Conservation (phyloP, 2,797 vertebrate species). For the Muscicapa comitata region DNA sequence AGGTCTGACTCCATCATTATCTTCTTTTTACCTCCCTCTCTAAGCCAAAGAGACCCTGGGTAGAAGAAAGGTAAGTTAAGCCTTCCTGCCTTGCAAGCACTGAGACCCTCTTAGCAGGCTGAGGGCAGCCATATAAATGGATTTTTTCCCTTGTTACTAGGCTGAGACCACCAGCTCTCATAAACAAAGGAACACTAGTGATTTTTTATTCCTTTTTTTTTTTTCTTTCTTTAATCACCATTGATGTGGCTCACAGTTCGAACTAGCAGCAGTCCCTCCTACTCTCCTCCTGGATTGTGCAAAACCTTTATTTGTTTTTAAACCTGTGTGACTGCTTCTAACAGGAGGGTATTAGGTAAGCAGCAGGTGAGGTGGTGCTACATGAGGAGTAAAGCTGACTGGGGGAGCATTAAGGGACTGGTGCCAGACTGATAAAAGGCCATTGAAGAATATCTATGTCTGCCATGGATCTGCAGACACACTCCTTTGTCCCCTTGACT, state of each 20-base stretch:
- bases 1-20: background rate
- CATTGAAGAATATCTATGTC: background rate
- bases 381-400: background rate
- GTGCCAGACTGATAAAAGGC: background rate
- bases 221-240: background rate
- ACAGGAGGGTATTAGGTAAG: background rate
- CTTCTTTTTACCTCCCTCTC: background rate
- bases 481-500: background rate
- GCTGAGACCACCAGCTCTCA: background rate
- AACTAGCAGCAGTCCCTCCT: background rate
- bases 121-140: background rate
- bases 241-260: background rate
- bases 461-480: background rate
- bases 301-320: background rate
- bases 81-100: background rate
- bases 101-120: background rate
- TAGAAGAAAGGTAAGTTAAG: background rate
- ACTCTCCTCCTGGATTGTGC: accelerated
- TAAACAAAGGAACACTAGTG: background rate
- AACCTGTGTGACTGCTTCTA: background rate
- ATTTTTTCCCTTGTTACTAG: background rate
- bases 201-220: accelerated
- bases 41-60: background rate
- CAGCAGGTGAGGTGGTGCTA: background rate
- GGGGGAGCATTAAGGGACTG: background rate